Base-by-base conservation (phyloP, 2,797 vertebrate species). In the Odontamblyopus rebecca region DNA sequence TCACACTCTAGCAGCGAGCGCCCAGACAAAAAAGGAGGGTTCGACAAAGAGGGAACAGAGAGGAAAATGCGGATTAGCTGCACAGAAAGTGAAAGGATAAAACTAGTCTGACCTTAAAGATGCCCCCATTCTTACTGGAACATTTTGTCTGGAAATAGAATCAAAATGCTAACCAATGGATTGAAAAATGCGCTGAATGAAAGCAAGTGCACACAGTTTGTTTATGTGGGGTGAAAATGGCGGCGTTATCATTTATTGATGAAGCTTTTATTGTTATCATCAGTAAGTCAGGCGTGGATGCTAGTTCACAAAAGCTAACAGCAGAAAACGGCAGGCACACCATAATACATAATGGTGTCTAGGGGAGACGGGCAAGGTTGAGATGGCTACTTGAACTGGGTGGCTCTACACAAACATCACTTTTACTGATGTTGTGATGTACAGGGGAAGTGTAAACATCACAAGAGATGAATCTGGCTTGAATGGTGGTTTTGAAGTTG, bases 1-100 rank as follows among this genome's bases (percentile, higher is more conserved):
- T 92, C 89, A 89, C 88, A 89, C 92, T 93, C 91, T 77, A 90
- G 86, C 79, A 82, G 89, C 44, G 23, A 88, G 79, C 66, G 27
- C 69, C 79, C 79, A 86, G 80, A 89, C 85, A 88, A 89, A 89
- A 83, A 83, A 50, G 32, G 83, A 84, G 78, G 82, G 75, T 86
- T 84, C 81, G 83, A 88, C 85, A 85, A 83, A 89, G 76, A 66
- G 80, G 79, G 89, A 85, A 86, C 89, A 86, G 80, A 77, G 83
- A 89, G 80, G 82, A 50, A 85, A 65, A 75, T 70, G 71, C 71
- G 85, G 82, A 89, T 89, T 87, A 87, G 74, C 65, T 30, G 50
- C 50, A 82, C 63, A 74, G 61, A 73, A 67, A 70, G 77, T 71
- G 71, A 62, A 61, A 66, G 75, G 27, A 56, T 62, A 75, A 82